Evolutionary conservation across 2,113 vertebrate species (phyloP).

Genomic region (Corythornis cristatus): DNA sequence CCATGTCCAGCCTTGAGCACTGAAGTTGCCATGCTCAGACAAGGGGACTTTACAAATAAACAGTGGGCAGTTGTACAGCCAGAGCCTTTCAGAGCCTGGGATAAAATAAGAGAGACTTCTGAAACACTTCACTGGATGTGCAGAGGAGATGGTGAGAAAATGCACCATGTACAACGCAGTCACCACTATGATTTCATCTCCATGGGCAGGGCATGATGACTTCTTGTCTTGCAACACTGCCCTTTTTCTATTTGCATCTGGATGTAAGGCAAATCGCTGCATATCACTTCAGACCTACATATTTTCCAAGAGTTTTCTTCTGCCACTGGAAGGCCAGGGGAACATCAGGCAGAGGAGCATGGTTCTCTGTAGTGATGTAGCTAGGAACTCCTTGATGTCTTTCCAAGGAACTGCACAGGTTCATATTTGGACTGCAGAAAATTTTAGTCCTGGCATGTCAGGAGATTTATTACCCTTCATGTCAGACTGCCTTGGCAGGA

Average conservation of each 20-base stretch:
- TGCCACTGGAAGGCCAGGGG: fast-evolving
- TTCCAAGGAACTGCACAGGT: not conserved
- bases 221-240: not conserved
- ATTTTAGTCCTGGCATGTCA: not conserved
- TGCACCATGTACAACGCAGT: fast-evolving
- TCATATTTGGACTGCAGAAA: not conserved
- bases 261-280: not conserved
- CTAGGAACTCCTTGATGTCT: not conserved
- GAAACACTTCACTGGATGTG: not conserved
- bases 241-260: not conserved
- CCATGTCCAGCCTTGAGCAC: not conserved
- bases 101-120: not conserved
- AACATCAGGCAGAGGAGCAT: fast-evolving
- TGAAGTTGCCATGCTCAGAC: fast-evolving
- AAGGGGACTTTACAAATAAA: not conserved
- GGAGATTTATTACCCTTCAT: fast-evolving
- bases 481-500: not conserved
- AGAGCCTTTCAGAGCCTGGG: not conserved
- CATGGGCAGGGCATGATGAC: not conserved
- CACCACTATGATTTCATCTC: not conserved
- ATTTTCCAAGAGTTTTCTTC: not conserved
- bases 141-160: not conserved
- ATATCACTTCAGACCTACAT: not conserved
- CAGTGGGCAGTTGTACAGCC: not conserved
- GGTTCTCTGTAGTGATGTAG: not conserved